Percentiles rank a stretch among this genome's conserved stretches.
Conservation (phyloP, 1,140 invertebrate species). For the Platorchestia sp. region DNA sequence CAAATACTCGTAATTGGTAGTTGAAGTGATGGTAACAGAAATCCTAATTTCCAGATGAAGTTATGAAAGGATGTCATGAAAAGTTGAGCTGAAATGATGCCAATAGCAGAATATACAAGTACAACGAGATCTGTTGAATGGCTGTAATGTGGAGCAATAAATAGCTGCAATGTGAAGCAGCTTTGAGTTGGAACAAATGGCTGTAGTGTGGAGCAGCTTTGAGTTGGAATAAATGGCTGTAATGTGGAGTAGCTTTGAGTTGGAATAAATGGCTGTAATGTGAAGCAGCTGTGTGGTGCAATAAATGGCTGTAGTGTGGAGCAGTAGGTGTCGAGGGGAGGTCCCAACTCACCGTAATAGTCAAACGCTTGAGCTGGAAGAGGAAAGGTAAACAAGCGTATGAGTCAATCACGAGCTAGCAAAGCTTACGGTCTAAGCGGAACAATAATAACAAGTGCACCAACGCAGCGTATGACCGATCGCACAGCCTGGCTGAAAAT, state of each 20-base stretch:
- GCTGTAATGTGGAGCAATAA: no score
- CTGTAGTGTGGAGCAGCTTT: no score
- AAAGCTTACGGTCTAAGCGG: conserved; percentile 17
- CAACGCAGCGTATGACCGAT: not conserved
- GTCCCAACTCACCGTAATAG: conserved; percentile 96
- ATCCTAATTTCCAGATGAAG: not conserved
- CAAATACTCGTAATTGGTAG: not conserved
- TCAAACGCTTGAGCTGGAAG: conserved; percentile 94
- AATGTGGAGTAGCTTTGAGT: not conserved
- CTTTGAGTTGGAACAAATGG: no score
- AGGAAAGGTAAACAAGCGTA: conserved; percentile 56
- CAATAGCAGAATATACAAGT: not conserved
- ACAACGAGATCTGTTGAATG: not conserved
- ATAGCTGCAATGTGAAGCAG: no score
- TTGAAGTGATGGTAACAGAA: not conserved
- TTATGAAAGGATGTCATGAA: not conserved
- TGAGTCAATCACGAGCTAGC: conserved; percentile 34
- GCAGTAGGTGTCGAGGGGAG: conserved; percentile 75
- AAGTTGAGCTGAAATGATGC: not conserved
- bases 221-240: not conserved
- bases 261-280: not conserved
- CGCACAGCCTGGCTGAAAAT: not conserved
- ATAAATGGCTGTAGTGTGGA: conserved; percentile 52
- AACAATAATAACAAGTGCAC: not conserved
- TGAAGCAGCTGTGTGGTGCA: not conserved